A percentile compares a stretch with the other conserved stretches of the same genome.
These are phyloP conservation scores for Phocides pigmalion DNA, from an alignment of 1,140 invertebrate genomes.

Conservation along the genomic window DNA sequence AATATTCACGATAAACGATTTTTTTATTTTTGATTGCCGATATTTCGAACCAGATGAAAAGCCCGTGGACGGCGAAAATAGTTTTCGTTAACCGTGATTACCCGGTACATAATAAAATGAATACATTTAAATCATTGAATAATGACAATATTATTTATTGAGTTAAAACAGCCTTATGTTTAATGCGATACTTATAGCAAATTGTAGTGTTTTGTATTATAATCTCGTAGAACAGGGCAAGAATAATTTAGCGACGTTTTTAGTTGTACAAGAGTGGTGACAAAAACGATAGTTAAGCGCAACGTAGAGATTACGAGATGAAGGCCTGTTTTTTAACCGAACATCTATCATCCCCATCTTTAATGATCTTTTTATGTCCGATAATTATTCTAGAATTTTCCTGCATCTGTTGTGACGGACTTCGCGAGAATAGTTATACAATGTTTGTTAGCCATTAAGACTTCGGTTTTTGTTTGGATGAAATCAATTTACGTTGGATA, in stretches of 20 bases:
- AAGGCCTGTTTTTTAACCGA: constrained; percentile 31
- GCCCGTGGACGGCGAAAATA: no score
- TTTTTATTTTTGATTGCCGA: no score
- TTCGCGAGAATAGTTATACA: constrained; percentile 3
- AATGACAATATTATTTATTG: no score
- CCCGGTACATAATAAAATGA: no score
- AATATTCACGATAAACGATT: no score
- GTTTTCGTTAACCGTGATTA: no score
- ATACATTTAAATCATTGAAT: no score
- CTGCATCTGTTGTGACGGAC: not conserved
- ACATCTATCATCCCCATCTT: constrained; percentile 40
- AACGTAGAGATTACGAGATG: constrained; percentile 36
- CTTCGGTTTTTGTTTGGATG: constrained; percentile 9
- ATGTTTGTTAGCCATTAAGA: constrained; percentile 20
- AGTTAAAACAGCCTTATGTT: no score
- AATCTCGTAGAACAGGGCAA: constrained; percentile 3
- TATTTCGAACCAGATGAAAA: no score
- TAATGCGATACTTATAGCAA: not conserved
- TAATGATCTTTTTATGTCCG: constrained; percentile 38
- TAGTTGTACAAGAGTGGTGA: constrained; percentile 32
- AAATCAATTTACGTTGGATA: constrained; percentile 17
- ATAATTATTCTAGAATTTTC: constrained; percentile 26
- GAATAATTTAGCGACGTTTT: constrained; percentile 43
- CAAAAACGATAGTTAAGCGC: constrained; percentile 43
- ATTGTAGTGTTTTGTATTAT: not conserved